Evolutionary conservation across 2,113 vertebrate species (phyloP).

Genomic region (Anas platyrhynchos): DNA sequence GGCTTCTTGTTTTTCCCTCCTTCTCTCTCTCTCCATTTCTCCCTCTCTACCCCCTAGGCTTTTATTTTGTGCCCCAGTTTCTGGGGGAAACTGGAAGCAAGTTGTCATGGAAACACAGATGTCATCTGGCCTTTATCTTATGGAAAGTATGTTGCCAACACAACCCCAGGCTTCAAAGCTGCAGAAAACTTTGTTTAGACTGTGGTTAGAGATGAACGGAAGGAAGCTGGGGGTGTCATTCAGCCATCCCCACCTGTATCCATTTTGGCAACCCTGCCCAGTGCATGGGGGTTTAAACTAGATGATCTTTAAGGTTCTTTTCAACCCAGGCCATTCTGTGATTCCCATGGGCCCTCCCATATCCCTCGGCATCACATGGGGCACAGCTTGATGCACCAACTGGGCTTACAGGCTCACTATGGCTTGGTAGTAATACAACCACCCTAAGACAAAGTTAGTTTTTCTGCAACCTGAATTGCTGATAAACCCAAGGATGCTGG

Average conservation of each 20-base stretch:
- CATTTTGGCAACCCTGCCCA: no score
- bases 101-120: not conserved
- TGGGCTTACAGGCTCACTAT: rapidly evolving
- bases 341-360: not conserved
- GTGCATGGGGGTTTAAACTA: no score
- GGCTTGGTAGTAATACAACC: not conserved
- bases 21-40: not conserved
- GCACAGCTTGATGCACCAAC: not conserved
- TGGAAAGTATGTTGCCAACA: not conserved
- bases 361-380: not conserved
- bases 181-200: not conserved
- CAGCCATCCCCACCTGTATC: not conserved
- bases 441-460: rapidly evolving
- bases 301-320: no score
- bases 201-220: not conserved
- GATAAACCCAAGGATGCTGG: not conserved
- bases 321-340: no score
- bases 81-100: not conserved
- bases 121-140: not conserved
- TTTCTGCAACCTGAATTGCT: not conserved
- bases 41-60: not conserved
- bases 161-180: not conserved
- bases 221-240: not conserved
- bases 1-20: not conserved
- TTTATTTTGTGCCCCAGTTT: not conserved